Conservation (phyloP, 2,113 vertebrate species). For the Eretmodus cyanostictus region DNA sequence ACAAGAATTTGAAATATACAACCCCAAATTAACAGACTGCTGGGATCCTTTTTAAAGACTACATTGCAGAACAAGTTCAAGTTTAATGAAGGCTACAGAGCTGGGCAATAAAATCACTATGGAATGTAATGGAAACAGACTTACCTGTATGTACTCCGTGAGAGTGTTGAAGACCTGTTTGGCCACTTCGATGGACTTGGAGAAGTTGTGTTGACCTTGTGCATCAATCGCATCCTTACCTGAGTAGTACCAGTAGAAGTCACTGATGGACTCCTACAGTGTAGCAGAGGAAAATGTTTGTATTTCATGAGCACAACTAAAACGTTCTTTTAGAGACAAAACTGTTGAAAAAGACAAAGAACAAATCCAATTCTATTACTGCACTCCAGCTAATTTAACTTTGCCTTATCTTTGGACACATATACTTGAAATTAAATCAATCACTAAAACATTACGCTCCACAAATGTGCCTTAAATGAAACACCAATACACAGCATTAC, state of each 20-base stretch:
- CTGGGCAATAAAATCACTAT: background rate
- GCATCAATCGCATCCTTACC: conserved; percentile 89
- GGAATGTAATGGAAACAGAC: background rate
- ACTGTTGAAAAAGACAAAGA: background rate
- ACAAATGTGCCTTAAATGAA: background rate
- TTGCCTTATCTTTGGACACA: background rate
- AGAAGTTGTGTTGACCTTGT: conserved; percentile 89
- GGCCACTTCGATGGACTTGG: conserved; percentile 90
- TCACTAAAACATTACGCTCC: background rate
- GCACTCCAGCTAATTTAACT: background rate
- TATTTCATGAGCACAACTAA: background rate
- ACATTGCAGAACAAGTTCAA: background rate
- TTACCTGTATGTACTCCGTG: conserved; percentile 95
- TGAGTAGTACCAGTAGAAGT: conserved; percentile 98
- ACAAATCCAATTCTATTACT: background rate
- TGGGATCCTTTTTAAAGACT: background rate
- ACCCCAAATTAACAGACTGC: background rate
- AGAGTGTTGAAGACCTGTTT: conserved; percentile 97
- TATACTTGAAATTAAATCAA: background rate
- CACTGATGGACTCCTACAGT: conserved; percentile 91
- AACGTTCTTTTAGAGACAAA: background rate
- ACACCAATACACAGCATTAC: background rate
- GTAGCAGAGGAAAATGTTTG: background rate
- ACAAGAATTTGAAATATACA: background rate
- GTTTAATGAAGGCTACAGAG: background rate